These are phyloP conservation scores for Aphyosemion australe DNA, from an alignment of 2,113 vertebrate genomes.

Conservation along the genomic window DNA sequence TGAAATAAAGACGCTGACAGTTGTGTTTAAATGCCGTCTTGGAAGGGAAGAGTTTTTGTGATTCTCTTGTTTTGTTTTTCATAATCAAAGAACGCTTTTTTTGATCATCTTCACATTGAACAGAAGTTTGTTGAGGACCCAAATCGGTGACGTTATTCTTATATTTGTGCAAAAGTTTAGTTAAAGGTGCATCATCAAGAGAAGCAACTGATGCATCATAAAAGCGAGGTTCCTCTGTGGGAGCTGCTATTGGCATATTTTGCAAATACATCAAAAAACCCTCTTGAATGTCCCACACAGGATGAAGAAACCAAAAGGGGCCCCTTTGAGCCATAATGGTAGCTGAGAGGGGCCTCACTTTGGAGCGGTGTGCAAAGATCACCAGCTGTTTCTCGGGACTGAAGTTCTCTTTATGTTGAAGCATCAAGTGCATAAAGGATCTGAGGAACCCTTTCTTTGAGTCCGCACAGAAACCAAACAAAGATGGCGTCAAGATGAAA, in stretches of 20 bases:
- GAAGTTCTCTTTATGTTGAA: neutral
- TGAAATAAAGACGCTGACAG: neutral
- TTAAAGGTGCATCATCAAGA: too few relatives aligned
- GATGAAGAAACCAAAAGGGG: neutral
- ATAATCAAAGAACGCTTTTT: neutral
- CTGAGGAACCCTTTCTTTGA: neutral
- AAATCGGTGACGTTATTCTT: too few relatives aligned
- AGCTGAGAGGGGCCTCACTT: conserved; percentile 1
- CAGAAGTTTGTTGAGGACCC: too few relatives aligned
- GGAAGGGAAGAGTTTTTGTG: too few relatives aligned
- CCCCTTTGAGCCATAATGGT: conserved; percentile 10
- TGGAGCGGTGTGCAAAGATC: conserved; percentile 9
- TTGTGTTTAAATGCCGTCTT: neutral
- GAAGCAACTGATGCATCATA: too few relatives aligned
- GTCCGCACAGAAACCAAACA: neutral
- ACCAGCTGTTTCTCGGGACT: conserved; percentile 5
- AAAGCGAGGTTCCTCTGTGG: neutral
- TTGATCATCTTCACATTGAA: too few relatives aligned
- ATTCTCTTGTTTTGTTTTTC: too few relatives aligned
- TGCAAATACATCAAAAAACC: neutral
- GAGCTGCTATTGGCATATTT: neutral
- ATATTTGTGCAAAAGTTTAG: neutral
- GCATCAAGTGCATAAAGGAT: neutral
- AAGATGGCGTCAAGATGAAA: neutral
- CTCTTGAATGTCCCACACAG: conserved; percentile 1